Base-by-base conservation (phyloP, 2,113 vertebrate species). In the Capreolus pygargus region DNA sequence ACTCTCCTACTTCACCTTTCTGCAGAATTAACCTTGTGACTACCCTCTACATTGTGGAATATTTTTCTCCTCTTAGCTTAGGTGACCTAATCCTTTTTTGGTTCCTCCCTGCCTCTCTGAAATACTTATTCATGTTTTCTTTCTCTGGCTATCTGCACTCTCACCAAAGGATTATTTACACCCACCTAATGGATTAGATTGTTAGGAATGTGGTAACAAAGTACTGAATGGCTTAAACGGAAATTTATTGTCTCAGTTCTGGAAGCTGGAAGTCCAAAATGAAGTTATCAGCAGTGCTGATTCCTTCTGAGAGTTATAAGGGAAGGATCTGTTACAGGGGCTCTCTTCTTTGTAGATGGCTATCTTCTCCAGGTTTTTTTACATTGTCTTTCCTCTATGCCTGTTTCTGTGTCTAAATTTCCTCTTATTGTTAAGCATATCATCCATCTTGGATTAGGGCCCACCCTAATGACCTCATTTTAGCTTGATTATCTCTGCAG, bases 1-100 rank as follows among this genome's bases (percentile, higher is more conserved):
- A 87, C 90, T 85, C 30, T 86, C 47, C 28, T 93, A 97, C 95
- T 97, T 97, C 86, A 61, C 76, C 76, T 97, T 98, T 97, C 97
- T 85, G n/a, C 39, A 61, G 95, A 95, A 97, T 74, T 89, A 36
- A 93, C 57, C 61, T 43, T 25, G 8, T 96, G 95, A 89, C 64
- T 52, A 74, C 23, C 10, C 70, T 91, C 85, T 76, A 43, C 33
- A 78, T 95, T 78, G 58, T 52, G 94, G 93, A 90, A 86, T 76
- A 54, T 52, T 87, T 92, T 89, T 94, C 67, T 94, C 39, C 89
- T 95, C 36, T 89, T 95, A 64, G 43, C 7, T 54, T 78, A 93
- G 57, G 64, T 91, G 47, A 96, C 70, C 15, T 52, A 57, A 93
- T 78, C 55, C 30, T 55, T 88, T 90, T 58, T 27, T 79, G 33